These are phyloP conservation scores for Philopotamus ludificatus DNA, from an alignment of 1,140 invertebrate genomes.

Conservation along the genomic window DNA sequence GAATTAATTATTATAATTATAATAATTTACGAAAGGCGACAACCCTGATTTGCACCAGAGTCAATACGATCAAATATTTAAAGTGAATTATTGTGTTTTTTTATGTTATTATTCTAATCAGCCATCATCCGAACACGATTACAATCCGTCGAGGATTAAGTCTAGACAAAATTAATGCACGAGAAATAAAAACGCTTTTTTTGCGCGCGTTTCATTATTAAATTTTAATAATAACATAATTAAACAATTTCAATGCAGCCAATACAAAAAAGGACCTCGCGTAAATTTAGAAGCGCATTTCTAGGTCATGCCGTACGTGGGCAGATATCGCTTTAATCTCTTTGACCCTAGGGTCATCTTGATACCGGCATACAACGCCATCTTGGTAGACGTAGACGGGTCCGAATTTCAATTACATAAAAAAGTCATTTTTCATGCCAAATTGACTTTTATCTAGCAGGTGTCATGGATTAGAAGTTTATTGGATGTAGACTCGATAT, in stretches of 20 bases:
- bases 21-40: no score
- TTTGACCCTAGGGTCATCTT: slow-evolving; percentile 24
- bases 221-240: no score
- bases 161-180: no score
- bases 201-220: neutral
- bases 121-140: no score
- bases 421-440: slow-evolving; percentile 29
- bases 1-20: no score
- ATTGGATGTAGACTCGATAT: slow-evolving; percentile 27
- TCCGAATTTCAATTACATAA: slow-evolving; percentile 30
- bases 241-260: neutral
- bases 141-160: no score
- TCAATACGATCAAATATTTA: no score
- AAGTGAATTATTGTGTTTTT: no score
- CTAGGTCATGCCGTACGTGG: slow-evolving; percentile 15
- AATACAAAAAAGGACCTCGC: neutral
- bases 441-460: slow-evolving; percentile 32
- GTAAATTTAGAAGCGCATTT: slow-evolving; percentile 10
- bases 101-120: no score
- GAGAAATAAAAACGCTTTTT: no score
- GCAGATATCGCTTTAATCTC: slow-evolving; percentile 26
- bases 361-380: slow-evolving; percentile 20
- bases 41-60: no score
- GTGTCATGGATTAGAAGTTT: slow-evolving; percentile 23
- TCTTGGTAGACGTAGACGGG: slow-evolving; percentile 17